phyloP scores from a whole-genome alignment of 2,888 invertebrate species.

The Drosophila picticornis region DNA sequence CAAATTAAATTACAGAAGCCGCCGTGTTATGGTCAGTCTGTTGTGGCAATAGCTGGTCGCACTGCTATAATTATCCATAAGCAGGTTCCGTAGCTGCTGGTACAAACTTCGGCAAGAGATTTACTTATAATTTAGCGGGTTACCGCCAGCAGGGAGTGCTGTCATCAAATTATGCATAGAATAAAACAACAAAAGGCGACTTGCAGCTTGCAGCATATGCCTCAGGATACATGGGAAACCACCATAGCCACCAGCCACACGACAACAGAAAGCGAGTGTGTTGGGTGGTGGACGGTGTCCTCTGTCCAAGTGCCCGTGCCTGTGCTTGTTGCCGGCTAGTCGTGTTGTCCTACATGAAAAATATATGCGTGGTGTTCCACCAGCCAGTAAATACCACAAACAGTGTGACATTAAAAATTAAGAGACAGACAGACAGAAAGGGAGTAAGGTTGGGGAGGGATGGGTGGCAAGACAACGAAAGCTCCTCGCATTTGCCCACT shows the following conservation, averaged over 20 bases:
- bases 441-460: not conserved
- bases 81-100: slow-evolving; percentile 22
- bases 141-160: slow-evolving; percentile 9
- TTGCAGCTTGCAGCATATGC: slow-evolving; percentile 37
- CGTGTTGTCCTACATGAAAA: slow-evolving; percentile 42
- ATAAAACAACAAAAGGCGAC: slow-evolving; percentile 49
- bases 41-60: not conserved
- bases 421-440: not conserved
- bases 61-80: slow-evolving; percentile 29
- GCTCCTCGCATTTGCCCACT: slow-evolving; percentile 36
- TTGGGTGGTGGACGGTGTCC: not conserved
- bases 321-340: slow-evolving; percentile 8
- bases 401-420: not conserved
- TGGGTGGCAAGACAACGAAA: slow-evolving; percentile 16
- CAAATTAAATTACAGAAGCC: slow-evolving; percentile 58
- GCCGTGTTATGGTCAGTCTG: slow-evolving; percentile 18
- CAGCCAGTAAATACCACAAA: slow-evolving; percentile 1
- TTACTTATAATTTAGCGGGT: slow-evolving; percentile 41
- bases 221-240: slow-evolving; percentile 15
- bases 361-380: slow-evolving; percentile 36
- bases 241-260: slow-evolving; percentile 7
- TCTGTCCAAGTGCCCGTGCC: slow-evolving; percentile 19
- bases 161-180: slow-evolving; percentile 68
- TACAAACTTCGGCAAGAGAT: slow-evolving; percentile 29
- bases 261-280: not conserved